These are phyloP conservation scores for Rhineura floridana DNA, from an alignment of 2,113 vertebrate species.

Conservation along the genomic window DNA sequence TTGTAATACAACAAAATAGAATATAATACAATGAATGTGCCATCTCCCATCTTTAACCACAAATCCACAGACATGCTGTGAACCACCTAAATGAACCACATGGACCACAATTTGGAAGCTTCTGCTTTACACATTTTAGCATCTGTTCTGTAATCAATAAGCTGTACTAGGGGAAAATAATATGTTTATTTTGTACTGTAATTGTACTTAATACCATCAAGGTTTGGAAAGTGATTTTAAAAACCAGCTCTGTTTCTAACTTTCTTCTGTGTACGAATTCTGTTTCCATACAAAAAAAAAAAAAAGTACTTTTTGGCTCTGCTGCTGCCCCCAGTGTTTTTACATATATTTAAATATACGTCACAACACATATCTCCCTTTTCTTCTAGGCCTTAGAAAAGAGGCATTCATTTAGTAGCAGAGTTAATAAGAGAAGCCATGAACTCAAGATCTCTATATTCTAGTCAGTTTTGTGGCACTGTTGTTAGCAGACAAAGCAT, in stretches of 20 bases:
- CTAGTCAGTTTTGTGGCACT: constrained; percentile 13
- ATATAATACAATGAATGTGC: no score
- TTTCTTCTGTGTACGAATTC: constrained; percentile 19
- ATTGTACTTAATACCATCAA: not conserved
- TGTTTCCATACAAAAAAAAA: not conserved
- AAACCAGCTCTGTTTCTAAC: fast-evolving
- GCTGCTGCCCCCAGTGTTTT: constrained; percentile 29
- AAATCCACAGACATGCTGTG: no score
- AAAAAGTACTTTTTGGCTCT: constrained; percentile 31
- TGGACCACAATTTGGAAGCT: no score
- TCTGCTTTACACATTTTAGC: no score
- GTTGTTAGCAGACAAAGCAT: constrained; percentile 57
- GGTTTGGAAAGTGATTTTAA: constrained; percentile 16
- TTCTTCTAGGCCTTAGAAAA: constrained; percentile 9
- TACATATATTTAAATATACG: constrained; percentile 19
- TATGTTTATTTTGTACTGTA: not conserved
- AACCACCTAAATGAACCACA: no score
- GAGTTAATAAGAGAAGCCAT: not conserved
- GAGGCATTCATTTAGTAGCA: fast-evolving
- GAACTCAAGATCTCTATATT: constrained; percentile 36
- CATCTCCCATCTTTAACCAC: no score
- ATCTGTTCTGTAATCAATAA: constrained; percentile 15
- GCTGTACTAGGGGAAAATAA: not conserved
- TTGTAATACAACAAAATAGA: no score
- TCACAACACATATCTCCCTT: constrained; percentile 28